Base-by-base conservation (phyloP, 2,113 vertebrate species). In the Uria aalge region DNA sequence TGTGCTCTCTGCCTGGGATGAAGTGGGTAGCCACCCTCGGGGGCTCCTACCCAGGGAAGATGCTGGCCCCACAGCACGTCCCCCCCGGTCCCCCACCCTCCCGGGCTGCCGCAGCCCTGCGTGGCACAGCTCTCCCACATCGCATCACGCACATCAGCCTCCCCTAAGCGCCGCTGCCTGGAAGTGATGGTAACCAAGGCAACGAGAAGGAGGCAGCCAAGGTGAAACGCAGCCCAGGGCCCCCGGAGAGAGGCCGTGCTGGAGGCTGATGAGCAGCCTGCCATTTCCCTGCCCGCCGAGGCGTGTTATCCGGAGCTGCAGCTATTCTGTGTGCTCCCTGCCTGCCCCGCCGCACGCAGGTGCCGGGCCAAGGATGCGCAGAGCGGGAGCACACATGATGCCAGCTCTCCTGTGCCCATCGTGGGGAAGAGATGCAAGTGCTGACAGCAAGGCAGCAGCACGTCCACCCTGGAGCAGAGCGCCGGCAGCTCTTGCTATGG, bases 161-260 rank as follows among this genome's bases (percentile, higher is more conserved):
- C 81, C 90, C 94, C 79, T 72, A 69, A 3, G 6, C 2, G 5
- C 48, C 0, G 2, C 90, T 75, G 97, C 95, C 94, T 95, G 71
- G 22, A 96, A 93, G 92, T 84, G 91, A 97, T 91, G 92, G 96
- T 97, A 97, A 95, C 97, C 96, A 97, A 71, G 97, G 96, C 96
- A 97, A 97, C 97, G 16, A 84, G 95, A 76, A 85, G 88, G 94
- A 96, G 94, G 97, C 97, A 97, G 96, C 78, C 95, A 96, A 96
- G 94, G 94, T 95, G 96, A 98, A 98, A 96, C 9, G 76, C 84
- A 96, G 93, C 95, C 84, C 85, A 92, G 92, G 91, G 96, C 95
- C 94, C 96, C 96, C 9, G 9, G 94, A 96, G 97, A 92, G 91
- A 85, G 94, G 94, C 95, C 40, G 34, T 92, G 96, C 96, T 12